phyloP scores from a whole-genome alignment of 2,888 invertebrate species.

The Tenthredo notha region DNA sequence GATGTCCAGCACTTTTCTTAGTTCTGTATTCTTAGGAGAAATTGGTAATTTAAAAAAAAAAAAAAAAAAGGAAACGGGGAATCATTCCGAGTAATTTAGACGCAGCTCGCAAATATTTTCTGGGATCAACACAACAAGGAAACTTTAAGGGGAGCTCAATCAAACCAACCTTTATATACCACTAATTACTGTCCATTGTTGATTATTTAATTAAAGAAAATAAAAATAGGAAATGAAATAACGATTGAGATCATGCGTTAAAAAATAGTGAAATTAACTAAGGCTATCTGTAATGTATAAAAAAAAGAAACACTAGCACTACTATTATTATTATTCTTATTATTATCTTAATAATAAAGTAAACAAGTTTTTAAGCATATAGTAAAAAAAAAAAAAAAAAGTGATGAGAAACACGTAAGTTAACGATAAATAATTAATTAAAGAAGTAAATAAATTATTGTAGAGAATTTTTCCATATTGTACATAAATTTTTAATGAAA shows the following conservation, averaged over 20 bases:
- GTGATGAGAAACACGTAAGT: conserved; percentile 58
- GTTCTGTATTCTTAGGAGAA: conserved; percentile 26
- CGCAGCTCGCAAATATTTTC: conserved; percentile 68
- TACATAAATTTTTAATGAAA: conserved; percentile 63
- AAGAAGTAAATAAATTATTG: conserved; percentile 63
- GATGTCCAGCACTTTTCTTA: conserved; percentile 44
- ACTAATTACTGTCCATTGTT: conserved; percentile 64
- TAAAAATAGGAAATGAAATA: conserved; percentile 54
- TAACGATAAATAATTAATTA: conserved; percentile 54
- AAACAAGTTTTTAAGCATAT: conserved; percentile 52
- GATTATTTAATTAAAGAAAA: conserved; percentile 68
- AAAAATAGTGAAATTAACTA: conserved; percentile 54
- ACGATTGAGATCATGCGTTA: conserved; percentile 50
- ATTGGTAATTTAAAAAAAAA: neutral
- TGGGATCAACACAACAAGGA: conserved; percentile 69
- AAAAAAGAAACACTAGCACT: conserved; percentile 65
- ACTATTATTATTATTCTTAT: conserved; percentile 65
- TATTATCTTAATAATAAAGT: conserved; percentile 66
- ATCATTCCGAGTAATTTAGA: conserved; percentile 54
- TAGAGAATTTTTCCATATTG: conserved; percentile 63
- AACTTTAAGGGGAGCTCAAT: conserved; percentile 64
- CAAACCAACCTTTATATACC: conserved; percentile 61
- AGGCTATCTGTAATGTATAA: conserved; percentile 63
- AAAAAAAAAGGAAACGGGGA: neutral
- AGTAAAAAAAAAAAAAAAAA: conserved; percentile 49